Evolutionary conservation across 2,888 invertebrate genomes (phyloP), one percentile per base, ranked within the genome.

Genomic region (Brassicogethes aeneus): DNA sequence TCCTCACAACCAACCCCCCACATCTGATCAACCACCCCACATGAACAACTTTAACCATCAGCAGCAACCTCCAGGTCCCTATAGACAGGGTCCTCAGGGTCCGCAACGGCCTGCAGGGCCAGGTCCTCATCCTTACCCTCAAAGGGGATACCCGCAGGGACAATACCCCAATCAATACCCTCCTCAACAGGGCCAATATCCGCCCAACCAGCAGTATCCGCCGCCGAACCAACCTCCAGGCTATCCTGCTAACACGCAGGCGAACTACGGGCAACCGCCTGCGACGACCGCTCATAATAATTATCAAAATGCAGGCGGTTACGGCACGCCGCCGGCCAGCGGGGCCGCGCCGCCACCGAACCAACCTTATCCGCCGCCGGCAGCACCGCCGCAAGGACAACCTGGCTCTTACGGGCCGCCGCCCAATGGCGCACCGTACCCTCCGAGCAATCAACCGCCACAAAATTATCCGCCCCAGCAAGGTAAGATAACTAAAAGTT

Each of bases 91-190:
- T 70, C 49, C 23, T 23, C 23, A 23, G 23, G 32, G 32, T 32
- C 36, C 70, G 72, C 35, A 62, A 70, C 34, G 72, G 1, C 46
- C 44, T 3, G 44, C 42, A 41, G 44, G 35, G 15, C 47, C 74
- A 38, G 75, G 73, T 23, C 70, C 52, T 54, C 81, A 81, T 56
- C 78, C 77, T 14, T 82, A 81, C 63, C 77, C 77, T 5, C 82
- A 81, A 58, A 71, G 82, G 55, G 77, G 77, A 30, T 79, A 79
- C 56, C 10, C 14, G 8, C 79, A 79, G 43, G 79, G 75, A 53
- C 80, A 80, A 56, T 79, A 79, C 55, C 78, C 79, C 1, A 74
- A 69, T 7, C 68, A 70, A 37, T 82, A 80, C 61, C 81, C 82
- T 34, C 81, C 81, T 56, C 82, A 82, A 59, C 76, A 74, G 40